These are phyloP conservation scores for Jacana jacana DNA, from an alignment of 2,113 vertebrate genomes.

Conservation along the genomic window DNA sequence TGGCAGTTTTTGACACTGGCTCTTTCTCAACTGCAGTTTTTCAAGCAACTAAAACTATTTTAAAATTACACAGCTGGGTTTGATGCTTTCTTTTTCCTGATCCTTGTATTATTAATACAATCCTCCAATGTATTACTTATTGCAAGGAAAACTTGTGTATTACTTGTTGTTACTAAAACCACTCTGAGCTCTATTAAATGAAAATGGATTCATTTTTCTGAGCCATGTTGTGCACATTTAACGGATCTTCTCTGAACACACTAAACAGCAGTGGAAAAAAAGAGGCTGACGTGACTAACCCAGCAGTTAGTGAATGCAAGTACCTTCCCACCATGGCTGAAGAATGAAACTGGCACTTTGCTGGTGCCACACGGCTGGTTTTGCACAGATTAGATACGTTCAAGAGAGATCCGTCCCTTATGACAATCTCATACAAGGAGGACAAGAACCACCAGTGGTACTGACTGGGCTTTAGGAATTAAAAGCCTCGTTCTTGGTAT, in stretches of 20 bases:
- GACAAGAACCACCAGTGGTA: neutral
- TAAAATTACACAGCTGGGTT: neutral
- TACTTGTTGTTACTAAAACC: neutral
- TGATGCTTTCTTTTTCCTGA: neutral
- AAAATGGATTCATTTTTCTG: neutral
- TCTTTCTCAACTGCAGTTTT: neutral
- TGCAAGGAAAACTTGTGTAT: too few relatives aligned
- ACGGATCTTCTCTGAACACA: neutral
- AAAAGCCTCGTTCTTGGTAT: neutral
- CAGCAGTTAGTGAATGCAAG: neutral
- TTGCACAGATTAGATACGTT: rapidly evolving
- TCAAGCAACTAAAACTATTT: neutral
- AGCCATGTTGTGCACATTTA: neutral
- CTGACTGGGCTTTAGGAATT: neutral
- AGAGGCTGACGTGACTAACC: too few relatives aligned
- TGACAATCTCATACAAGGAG: neutral
- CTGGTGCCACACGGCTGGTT: neutral
- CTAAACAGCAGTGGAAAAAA: neutral
- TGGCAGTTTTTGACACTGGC: neutral
- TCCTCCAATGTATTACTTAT: neutral
- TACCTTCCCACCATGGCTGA: neutral
- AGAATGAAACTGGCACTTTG: neutral
- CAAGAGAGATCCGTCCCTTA: too few relatives aligned
- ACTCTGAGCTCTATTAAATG: neutral
- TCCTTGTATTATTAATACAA: neutral